phyloP scores from a whole-genome alignment of 1,140 invertebrate species.

The Muscidifurax raptorellus region DNA sequence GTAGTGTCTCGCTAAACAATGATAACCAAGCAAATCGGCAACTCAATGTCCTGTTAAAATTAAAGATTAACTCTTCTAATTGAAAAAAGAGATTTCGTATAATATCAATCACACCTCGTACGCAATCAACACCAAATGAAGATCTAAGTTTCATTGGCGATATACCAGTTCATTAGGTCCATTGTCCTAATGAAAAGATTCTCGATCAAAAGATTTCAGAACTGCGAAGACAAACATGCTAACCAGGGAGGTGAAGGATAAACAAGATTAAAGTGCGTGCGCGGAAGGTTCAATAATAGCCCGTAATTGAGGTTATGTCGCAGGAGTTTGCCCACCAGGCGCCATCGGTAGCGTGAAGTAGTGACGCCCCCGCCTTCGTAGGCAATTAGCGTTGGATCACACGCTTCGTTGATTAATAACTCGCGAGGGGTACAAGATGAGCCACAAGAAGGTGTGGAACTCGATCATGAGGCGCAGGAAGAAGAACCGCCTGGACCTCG shows the following conservation, averaged over 20 bases:
- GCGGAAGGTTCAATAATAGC: not conserved
- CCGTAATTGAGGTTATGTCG: conserved; percentile 16
- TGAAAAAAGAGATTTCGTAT: too few species aligned
- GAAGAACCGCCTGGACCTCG: conserved; percentile 64
- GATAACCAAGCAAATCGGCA: conserved; percentile 1
- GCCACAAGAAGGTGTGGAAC: conserved; percentile 73
- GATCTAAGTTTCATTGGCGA: not conserved
- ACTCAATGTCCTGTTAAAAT: not conserved
- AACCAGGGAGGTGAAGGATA: not conserved
- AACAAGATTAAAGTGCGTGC: not conserved
- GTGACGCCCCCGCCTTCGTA: conserved; percentile 18
- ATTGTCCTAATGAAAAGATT: too few species aligned
- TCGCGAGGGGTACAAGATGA: conserved; percentile 61
- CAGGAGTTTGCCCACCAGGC: not conserved
- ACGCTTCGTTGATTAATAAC: conserved; percentile 42
- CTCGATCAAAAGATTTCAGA: too few species aligned
- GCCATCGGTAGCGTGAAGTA: not conserved
- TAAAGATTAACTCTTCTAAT: not conserved
- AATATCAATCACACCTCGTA: too few species aligned
- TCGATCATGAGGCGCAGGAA: conserved; percentile 71
- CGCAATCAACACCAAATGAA: too few species aligned
- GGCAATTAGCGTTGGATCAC: conserved; percentile 45
- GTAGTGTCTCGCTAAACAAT: not conserved
- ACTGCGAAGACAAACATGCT: too few species aligned
- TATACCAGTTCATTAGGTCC: too few species aligned